A percentile compares a stretch with the other conserved stretches of the same genome.
Evolutionary conservation across 2,888 invertebrate species (phyloP).

Genomic region (Tetragonula carbonaria): DNA sequence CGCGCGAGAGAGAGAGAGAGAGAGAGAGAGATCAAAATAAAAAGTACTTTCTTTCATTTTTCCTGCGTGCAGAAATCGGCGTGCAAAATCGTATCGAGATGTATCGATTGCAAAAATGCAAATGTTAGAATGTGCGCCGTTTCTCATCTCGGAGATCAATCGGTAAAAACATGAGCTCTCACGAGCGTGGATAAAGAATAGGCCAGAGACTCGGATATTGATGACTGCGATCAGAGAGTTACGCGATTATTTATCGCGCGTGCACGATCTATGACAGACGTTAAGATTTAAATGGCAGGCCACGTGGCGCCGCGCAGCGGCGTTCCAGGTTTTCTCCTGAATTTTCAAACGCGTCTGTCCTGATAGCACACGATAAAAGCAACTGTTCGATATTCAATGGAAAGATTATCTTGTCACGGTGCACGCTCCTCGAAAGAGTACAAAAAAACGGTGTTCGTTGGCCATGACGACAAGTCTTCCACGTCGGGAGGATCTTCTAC

Average conservation of each 20-base stretch:
- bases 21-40: not conserved
- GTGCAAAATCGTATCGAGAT: not conserved
- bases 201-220: conserved; percentile 44
- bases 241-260: conserved; percentile 57
- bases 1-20: too few species aligned
- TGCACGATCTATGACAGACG: conserved; percentile 60
- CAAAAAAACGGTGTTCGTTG: conserved; percentile 13
- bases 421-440: not conserved
- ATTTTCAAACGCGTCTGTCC: conserved; percentile 47
- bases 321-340: conserved; percentile 40
- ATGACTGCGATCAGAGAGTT: conserved; percentile 51
- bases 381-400: conserved; percentile 16
- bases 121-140: not conserved
- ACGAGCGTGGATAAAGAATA: conserved; percentile 17
- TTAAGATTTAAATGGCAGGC: conserved; percentile 67
- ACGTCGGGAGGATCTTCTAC: not conserved
- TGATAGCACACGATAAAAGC: not conserved
- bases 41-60: not conserved
- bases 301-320: conserved; percentile 55
- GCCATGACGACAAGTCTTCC: not conserved
- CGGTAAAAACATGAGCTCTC: conserved; percentile 29
- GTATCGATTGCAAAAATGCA: not conserved
- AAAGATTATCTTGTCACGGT: conserved; percentile 34
- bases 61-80: too few species aligned
- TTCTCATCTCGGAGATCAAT: conserved; percentile 30